These are phyloP conservation scores for Periparus ater DNA, from an alignment of 2,797 vertebrate genomes.

Conservation along the genomic window DNA sequence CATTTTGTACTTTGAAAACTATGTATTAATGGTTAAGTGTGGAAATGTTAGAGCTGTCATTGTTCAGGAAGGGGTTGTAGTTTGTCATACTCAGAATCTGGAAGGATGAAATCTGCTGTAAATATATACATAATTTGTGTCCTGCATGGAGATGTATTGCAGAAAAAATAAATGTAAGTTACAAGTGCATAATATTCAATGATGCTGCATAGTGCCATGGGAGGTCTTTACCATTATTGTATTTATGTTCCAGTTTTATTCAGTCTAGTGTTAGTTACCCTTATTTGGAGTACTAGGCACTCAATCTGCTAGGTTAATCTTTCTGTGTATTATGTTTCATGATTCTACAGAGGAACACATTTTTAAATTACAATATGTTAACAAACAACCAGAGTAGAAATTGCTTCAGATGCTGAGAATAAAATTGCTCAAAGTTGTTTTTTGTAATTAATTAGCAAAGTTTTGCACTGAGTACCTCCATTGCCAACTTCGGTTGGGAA, in stretches of 20 bases:
- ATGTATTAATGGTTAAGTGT: background rate
- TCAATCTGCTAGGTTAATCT: background rate
- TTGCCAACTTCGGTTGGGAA: slow-evolving; percentile 30
- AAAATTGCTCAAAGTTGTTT: slow-evolving; percentile 46
- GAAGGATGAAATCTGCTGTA: background rate
- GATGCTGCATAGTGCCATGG: background rate
- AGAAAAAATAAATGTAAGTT: background rate
- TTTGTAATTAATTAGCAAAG: slow-evolving; percentile 55
- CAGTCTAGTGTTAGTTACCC: slow-evolving; percentile 4
- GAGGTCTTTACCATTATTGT: background rate
- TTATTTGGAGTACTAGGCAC: slow-evolving; percentile 16
- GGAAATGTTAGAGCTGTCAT: background rate
- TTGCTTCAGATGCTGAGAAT: slow-evolving; percentile 33
- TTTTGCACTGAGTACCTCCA: slow-evolving; percentile 41
- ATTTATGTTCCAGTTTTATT: slow-evolving; percentile 5
- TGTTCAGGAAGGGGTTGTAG: background rate
- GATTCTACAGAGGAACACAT: slow-evolving; percentile 12
- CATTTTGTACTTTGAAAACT: background rate
- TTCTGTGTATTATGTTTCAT: slow-evolving; percentile 38
- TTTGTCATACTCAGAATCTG: background rate
- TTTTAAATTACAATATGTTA: slow-evolving; percentile 35
- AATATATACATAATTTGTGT: background rate
- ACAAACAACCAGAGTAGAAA: slow-evolving; percentile 47
- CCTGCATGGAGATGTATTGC: background rate
- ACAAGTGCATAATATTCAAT: background rate